Conservation (phyloP, 2,888 invertebrate genomes). For the Eutolmus rufibarbis region DNA sequence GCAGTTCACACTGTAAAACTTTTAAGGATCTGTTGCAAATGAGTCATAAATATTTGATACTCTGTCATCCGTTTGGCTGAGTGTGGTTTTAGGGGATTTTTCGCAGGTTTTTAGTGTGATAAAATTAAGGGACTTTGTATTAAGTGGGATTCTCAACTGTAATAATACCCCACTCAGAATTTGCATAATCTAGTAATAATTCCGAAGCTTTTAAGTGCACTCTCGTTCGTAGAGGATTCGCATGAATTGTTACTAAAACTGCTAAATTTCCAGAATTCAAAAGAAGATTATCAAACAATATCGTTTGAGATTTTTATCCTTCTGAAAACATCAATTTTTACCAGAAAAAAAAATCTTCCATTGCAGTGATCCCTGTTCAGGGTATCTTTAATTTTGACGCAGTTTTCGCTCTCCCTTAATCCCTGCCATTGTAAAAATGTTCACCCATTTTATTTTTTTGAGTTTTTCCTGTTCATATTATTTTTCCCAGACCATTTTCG, state of each 20-base stretch:
- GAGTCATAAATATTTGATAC: not conserved
- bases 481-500: not conserved
- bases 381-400: not conserved
- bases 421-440: not conserved
- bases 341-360: not conserved
- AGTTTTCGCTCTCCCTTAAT: not conserved
- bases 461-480: not conserved
- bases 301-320: not conserved
- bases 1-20: not conserved
- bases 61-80: not conserved
- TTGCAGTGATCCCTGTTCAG: not conserved
- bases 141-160: not conserved
- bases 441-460: not conserved
- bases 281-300: not conserved
- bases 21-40: not conserved
- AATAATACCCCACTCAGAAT: not conserved
- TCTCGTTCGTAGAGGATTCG: not conserved
- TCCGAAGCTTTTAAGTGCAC: not conserved
- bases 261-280: not conserved
- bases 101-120: not conserved
- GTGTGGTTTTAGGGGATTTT: not conserved
- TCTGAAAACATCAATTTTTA: not conserved
- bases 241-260: not conserved
- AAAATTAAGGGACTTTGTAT: not conserved
- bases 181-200: not conserved